A percentile compares a stretch with the other conserved stretches of the same genome.
Evolutionary conservation across 2,113 vertebrate species (phyloP).

Genomic region (Varanus komodoensis): DNA sequence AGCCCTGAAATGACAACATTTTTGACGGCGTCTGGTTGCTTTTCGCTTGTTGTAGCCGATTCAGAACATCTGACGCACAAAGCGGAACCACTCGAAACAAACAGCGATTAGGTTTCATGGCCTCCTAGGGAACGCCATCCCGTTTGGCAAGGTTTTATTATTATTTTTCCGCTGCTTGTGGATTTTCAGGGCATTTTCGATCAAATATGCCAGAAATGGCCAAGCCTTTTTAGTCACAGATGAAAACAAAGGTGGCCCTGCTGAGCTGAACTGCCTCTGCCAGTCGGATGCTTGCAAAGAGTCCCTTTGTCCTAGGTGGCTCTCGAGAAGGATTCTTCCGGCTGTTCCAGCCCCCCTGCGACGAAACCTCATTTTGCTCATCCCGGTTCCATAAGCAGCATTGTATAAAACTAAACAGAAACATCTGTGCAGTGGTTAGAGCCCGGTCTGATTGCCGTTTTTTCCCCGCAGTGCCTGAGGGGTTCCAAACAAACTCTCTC

Average conservation of each 20-base stretch:
- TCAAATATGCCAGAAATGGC: conserved; percentile 47
- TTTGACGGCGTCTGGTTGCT: conserved; percentile 65
- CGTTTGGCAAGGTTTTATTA: conserved; percentile 40
- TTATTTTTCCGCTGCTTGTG: conserved; percentile 58
- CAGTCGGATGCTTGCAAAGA: conserved; percentile 46
- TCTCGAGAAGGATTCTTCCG: conserved; percentile 70
- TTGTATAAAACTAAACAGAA: conserved; percentile 55
- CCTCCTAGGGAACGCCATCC: conserved; percentile 61
- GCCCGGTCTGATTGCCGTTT: conserved; percentile 60
- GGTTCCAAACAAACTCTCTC: conserved; percentile 67
- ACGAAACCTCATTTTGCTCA: conserved; percentile 72
- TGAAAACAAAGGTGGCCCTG: conserved; percentile 70
- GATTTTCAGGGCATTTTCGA: conserved; percentile 62
- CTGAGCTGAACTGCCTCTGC: conserved; percentile 65
- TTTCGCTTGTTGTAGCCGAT: conserved; percentile 51
- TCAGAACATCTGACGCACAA: conserved; percentile 69
- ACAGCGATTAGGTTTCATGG: conserved; percentile 64
- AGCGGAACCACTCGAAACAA: conserved; percentile 69
- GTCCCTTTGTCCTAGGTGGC: conserved; percentile 61
- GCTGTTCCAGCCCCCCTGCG: conserved; percentile 71
- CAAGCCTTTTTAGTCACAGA: conserved; percentile 57
- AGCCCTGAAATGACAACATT: conserved; percentile 26
- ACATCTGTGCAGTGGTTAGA: conserved; percentile 75
- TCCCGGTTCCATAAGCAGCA: conserved; percentile 57
- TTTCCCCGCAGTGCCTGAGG: conserved; percentile 47